Evolutionary conservation across 2,888 invertebrate genomes (phyloP), one percentile per base, ranked within the genome.

Genomic region (Smittia aterrima): DNA sequence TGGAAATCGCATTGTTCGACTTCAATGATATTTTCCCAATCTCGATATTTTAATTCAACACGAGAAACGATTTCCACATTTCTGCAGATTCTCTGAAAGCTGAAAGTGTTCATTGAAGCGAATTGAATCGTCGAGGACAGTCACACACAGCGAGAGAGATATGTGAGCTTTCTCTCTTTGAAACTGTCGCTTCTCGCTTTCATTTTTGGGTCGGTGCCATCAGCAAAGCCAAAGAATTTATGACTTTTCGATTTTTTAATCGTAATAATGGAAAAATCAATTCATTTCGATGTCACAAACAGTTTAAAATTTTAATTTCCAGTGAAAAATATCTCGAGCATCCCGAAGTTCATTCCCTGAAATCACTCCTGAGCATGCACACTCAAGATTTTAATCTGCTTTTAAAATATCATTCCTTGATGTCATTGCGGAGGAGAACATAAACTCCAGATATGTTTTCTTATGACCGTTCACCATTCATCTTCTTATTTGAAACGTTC

Each of bases 221-320:
- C 70, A 71, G 70, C 70, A 71, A n/a, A 27, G 22, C 58, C 24
- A 71, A 27, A 71, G 53, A 71, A 71, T 71, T 71, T 71, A 71
- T 71, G 70, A 71, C 70, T 71, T 71, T 58, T 70, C 54, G 9
- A 68, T 41, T 32, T 24, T 11, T n/a, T 2, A n/a, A 11, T 47
- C n/a, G 47, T n/a, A 11, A 9, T 9, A 9, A 32, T 66, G 32
- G 38, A n/a, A 68, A 68, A 68, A 68, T 68, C 68, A 68, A 68
- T 68, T 71, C 70, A 54, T 53, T 32, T 54, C 22, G 47, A 20
- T 71, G 70, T 68, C 68, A 68, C 41, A 47, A 71, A 32, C 54
- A 71, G 70, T 53, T 47, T 54, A 54, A 71, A 20, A 47, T 66
- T 58, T 22, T 58, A 58, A 58, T 58, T 58, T 58, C 18, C n/a